Conservation (phyloP, 2,888 invertebrate genomes). For the Spodoptera exigua region DNA sequence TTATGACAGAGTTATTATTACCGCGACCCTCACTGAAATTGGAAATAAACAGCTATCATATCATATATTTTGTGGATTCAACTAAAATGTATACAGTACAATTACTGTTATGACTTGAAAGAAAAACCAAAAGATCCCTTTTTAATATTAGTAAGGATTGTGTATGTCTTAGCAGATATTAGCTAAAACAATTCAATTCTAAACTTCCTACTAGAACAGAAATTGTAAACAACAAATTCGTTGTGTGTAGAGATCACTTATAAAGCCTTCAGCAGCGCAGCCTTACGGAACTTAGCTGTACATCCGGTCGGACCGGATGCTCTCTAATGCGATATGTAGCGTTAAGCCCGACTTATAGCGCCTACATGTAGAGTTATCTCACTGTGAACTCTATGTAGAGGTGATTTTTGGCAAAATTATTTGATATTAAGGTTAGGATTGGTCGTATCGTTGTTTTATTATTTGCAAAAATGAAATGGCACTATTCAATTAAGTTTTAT, state of each 20-base stretch:
- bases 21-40: too few species aligned
- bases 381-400: constrained; percentile 12
- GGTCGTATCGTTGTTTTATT: not conserved
- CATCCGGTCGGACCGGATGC: constrained; percentile 74
- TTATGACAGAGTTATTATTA: too few species aligned
- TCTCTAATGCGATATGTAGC: constrained; percentile 75
- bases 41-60: too few species aligned
- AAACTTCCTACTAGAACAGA: not conserved
- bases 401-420: constrained; percentile 7
- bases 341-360: constrained; percentile 70
- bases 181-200: not conserved
- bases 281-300: constrained; percentile 65
- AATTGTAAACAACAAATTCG: not conserved
- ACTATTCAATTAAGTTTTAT: too few species aligned
- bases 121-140: too few species aligned
- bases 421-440: constrained; percentile 1
- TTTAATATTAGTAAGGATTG: too few species aligned
- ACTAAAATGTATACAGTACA: too few species aligned
- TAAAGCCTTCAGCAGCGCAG: constrained; percentile 23
- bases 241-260: constrained; percentile 5
- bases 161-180: too few species aligned
- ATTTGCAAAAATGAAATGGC: not conserved
- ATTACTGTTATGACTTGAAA: too few species aligned
- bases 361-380: constrained; percentile 58
- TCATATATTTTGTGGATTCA: too few species aligned